Evolutionary conservation across 2,113 vertebrate species (phyloP).

Genomic region (mouse (Mus musculus)): GRCm39 chr8:7701501-7702000

Average conservation of each 20-base stretch:
- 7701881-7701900: background rate
- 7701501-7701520: background rate
- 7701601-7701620: background rate
- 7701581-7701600: background rate
- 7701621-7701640: no score
- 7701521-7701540: background rate
- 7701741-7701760: no score
- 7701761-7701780: background rate
- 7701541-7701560: no score
- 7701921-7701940: no score
- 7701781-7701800: background rate
- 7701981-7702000: background rate
- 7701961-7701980: background rate
- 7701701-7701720: background rate
- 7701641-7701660: accelerated
- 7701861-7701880: background rate
- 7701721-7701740: background rate
- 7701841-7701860: no score
- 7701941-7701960: background rate
- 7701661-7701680: no score
- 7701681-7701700: background rate
- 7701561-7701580: background rate
- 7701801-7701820: background rate
- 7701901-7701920: background rate
- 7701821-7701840: no score